Conservation (phyloP, 1,140 invertebrate genomes). For the Teleopsis dalmanni region DNA sequence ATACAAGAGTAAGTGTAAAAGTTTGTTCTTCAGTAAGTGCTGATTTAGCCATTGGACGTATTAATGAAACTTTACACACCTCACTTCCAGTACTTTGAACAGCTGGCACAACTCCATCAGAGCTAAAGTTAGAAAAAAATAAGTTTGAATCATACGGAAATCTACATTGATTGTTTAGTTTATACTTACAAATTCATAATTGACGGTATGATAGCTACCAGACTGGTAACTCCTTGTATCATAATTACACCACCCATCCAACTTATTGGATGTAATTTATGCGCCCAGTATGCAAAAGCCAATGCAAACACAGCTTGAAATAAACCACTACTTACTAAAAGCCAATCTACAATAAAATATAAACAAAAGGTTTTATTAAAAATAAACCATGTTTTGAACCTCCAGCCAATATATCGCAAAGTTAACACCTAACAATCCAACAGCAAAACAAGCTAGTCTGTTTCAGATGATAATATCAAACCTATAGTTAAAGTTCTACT, state of each 20-base stretch:
- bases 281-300: constrained; percentile 52
- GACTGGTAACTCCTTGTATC: constrained; percentile 48
- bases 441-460: too few species aligned
- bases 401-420: too few species aligned
- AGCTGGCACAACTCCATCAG: constrained; percentile 18
- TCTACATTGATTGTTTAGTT: neutral
- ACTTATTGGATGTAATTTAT: constrained; percentile 51
- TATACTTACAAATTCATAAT: constrained; percentile 43
- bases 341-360: constrained; percentile 48
- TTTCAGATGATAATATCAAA: too few species aligned
- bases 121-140: constrained; percentile 9
- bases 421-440: too few species aligned
- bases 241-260: constrained; percentile 54
- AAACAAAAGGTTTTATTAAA: neutral
- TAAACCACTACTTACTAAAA: constrained; percentile 49
- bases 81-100: neutral
- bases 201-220: constrained; percentile 53
- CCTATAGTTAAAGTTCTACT: too few species aligned
- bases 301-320: constrained; percentile 50
- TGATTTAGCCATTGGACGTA: constrained; percentile 28
- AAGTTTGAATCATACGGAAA: neutral
- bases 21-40: constrained; percentile 25
- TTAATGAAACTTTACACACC: constrained; percentile 24
- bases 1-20: constrained; percentile 38
- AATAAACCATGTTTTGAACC: too few species aligned